Conservation (phyloP, 2,888 invertebrate genomes). For the Embidobia sp. region DNA sequence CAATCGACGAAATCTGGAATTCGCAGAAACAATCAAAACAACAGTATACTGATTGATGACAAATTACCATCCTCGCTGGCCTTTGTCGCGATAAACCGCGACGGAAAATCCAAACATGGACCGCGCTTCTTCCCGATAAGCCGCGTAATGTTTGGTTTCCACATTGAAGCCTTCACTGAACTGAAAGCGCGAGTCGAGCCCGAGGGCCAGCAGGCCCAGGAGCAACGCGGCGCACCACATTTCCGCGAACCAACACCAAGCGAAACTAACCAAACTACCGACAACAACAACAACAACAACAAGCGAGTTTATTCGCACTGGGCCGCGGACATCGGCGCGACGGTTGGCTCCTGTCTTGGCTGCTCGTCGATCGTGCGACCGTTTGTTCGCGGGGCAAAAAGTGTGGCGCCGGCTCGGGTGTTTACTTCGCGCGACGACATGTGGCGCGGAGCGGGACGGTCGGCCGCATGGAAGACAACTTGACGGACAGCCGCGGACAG, state of each 20-base stretch:
- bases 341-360: no score
- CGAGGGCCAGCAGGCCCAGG: constrained; percentile 50
- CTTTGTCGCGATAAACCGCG: constrained; percentile 75
- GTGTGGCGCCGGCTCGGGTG: constrained; percentile 32
- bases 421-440: constrained; percentile 51
- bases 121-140: constrained; percentile 70
- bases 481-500: constrained; percentile 67
- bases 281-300: neutral
- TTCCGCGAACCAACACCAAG: neutral
- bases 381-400: constrained; percentile 6
- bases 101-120: constrained; percentile 80
- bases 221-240: constrained; percentile 46
- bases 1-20: no score
- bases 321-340: neutral
- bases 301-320: neutral
- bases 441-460: constrained; percentile 48
- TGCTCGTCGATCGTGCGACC: no score
- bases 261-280: no score
- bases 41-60: no score
- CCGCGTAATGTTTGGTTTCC: constrained; percentile 77
- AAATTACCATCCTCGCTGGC: constrained; percentile 73
- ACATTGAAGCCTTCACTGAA: constrained; percentile 72
- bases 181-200: constrained; percentile 32
- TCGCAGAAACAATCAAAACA: neutral
- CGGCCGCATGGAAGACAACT: constrained; percentile 56